phyloP scores from a whole-genome alignment of 2,113 vertebrate genomes.

The Lota lota region DNA sequence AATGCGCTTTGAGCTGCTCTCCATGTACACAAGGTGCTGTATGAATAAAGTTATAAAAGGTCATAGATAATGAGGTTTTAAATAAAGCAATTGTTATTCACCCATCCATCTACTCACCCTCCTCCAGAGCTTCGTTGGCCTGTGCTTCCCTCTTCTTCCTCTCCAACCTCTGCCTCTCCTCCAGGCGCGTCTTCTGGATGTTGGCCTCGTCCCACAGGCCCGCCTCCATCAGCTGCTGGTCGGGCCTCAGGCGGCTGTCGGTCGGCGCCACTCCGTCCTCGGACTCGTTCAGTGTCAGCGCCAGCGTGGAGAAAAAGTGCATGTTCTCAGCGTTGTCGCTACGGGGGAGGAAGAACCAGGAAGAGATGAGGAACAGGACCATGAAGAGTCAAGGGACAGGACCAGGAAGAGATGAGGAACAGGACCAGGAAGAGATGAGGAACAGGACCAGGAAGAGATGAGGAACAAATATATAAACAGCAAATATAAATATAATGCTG shows the following conservation, averaged over 20 bases:
- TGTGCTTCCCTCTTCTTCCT: constrained; percentile 78
- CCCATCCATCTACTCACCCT: constrained; percentile 68
- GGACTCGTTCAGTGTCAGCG: constrained; percentile 87
- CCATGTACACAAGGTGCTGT: too few species aligned
- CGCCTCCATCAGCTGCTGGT: constrained; percentile 92
- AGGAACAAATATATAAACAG: too few species aligned
- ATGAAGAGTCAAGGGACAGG: too few species aligned
- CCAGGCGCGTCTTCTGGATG: constrained; percentile 86
- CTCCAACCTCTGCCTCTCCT: constrained; percentile 84
- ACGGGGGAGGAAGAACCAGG: not conserved
- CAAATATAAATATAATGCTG: too few species aligned
- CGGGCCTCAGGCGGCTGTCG: constrained; percentile 86
- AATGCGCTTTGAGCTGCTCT: too few species aligned
- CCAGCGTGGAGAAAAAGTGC: constrained; percentile 92
- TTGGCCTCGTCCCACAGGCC: constrained; percentile 94
- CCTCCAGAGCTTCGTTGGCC: constrained; percentile 76
- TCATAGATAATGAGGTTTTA: too few species aligned
- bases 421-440: too few species aligned
- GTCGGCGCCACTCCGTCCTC: constrained; percentile 86
- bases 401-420: too few species aligned
- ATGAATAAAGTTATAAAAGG: too few species aligned
- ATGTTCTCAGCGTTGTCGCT: constrained; percentile 95
- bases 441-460: too few species aligned
- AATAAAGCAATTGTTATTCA: too few species aligned
- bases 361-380: too few species aligned